Evolutionary conservation across 2,797 vertebrate genomes (phyloP).

Genomic region (Hippopotamyrus pictus): DNA sequence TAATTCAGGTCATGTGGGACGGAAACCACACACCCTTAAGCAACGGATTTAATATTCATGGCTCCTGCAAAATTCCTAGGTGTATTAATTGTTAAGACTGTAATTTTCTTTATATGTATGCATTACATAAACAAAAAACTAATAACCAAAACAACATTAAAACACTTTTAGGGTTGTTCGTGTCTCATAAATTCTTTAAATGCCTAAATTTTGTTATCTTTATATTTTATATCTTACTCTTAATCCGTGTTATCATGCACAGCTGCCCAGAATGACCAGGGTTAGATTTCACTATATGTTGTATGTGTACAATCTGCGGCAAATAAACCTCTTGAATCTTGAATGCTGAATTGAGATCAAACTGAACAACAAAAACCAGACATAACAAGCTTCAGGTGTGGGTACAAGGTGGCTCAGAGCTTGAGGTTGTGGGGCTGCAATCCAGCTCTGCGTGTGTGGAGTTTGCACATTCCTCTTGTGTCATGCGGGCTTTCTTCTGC

Average conservation of each 20-base stretch:
- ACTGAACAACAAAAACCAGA: background rate
- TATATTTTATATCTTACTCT: background rate
- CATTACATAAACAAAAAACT: background rate
- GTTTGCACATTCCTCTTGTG: background rate
- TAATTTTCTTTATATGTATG: background rate
- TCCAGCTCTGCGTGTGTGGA: background rate
- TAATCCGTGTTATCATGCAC: background rate
- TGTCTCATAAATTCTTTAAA: background rate
- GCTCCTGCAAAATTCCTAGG: background rate
- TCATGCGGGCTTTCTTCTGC: background rate
- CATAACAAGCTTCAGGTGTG: background rate
- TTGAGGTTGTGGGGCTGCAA: background rate
- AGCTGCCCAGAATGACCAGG: background rate
- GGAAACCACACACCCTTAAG: background rate
- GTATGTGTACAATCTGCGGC: background rate
- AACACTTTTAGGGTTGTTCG: background rate
- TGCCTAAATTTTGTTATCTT: background rate
- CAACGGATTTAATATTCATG: conserved; percentile 7
- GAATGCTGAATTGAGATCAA: background rate
- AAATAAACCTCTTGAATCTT: background rate
- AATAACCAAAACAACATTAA: background rate
- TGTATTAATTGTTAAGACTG: conserved; percentile 4
- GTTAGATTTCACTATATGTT: background rate
- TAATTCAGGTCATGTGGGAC: background rate
- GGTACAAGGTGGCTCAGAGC: background rate